phyloP scores from a whole-genome alignment of 2,888 invertebrate genomes.

The Agonopterix subpropinquella region DNA sequence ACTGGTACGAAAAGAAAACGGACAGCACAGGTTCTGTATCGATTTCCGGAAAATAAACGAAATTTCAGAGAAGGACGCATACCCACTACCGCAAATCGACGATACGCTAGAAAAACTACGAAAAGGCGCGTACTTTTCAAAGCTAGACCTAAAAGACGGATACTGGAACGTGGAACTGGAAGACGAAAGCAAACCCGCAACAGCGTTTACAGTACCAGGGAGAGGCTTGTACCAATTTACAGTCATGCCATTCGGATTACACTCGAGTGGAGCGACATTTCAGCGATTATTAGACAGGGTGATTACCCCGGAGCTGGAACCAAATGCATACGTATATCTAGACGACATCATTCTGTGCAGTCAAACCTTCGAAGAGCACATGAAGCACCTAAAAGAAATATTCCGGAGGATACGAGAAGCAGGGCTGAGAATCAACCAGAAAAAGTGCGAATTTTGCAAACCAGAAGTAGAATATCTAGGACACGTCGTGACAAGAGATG shows the following conservation, averaged over 20 bases:
- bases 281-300: not conserved
- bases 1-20: conserved; percentile 22
- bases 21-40: conserved; percentile 18
- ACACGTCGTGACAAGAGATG: not conserved
- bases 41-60: conserved; percentile 28
- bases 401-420: conserved; percentile 2
- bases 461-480: not conserved
- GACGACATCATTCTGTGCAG: conserved; percentile 8
- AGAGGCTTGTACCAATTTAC: conserved; percentile 2
- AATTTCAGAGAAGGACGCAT: conserved; percentile 22
- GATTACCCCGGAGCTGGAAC: not conserved
- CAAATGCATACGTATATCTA: conserved; percentile 5
- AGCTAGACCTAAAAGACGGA: conserved; percentile 16
- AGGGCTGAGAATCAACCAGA: conserved; percentile 10
- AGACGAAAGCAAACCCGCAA: not conserved
- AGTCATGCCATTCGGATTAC: conserved; percentile 1
- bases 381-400: not conserved
- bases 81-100: conserved; percentile 21
- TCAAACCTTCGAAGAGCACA: not conserved
- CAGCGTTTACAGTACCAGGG: conserved; percentile 3
- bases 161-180: conserved; percentile 14
- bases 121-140: conserved; percentile 18
- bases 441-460: conserved; percentile 12
- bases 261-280: not conserved
- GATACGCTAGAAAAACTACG: conserved; percentile 18